Evolutionary conservation across 2,113 vertebrate species (phyloP).

Genomic region (Pandion haliaetus): DNA sequence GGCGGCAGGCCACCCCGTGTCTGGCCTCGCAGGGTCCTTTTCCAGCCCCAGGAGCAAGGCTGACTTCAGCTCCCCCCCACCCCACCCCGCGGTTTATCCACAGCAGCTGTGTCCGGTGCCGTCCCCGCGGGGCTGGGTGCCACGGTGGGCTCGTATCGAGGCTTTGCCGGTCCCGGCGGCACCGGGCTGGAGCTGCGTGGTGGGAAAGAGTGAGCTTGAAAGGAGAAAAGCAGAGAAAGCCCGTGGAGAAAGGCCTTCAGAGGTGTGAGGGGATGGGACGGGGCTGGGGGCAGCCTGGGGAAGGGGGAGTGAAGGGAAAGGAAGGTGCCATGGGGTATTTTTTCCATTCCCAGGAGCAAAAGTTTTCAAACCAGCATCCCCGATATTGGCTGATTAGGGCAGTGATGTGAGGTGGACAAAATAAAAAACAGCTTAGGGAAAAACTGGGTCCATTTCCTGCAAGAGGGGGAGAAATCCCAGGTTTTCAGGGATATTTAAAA

Average conservation of each 20-base stretch:
- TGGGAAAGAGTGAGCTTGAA: neutral
- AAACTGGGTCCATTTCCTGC: accelerated
- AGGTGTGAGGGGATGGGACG: neutral
- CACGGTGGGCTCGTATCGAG: neutral
- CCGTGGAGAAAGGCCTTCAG: neutral
- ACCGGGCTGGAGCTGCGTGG: neutral
- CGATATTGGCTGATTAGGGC: accelerated
- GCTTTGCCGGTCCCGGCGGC: neutral
- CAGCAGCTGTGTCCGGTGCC: too few species aligned
- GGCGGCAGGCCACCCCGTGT: too few species aligned
- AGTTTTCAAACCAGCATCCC: neutral
- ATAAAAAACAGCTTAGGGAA: neutral
- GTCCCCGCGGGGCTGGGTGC: too few species aligned
- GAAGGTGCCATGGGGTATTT: neutral
- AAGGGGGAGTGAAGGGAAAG: neutral
- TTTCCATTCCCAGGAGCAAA: neutral
- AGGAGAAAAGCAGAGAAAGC: neutral
- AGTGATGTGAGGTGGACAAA: accelerated
- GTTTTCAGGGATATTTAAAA: accelerated
- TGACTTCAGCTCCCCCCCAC: too few species aligned
- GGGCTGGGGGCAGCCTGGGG: neutral
- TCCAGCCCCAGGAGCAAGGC: too few species aligned
- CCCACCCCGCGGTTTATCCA: too few species aligned
- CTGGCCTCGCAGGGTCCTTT: too few species aligned
- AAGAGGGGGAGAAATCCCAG: neutral